Evolutionary conservation across 2,888 invertebrate species (phyloP).

Genomic region (Caenorhabditis japonica): DNA sequence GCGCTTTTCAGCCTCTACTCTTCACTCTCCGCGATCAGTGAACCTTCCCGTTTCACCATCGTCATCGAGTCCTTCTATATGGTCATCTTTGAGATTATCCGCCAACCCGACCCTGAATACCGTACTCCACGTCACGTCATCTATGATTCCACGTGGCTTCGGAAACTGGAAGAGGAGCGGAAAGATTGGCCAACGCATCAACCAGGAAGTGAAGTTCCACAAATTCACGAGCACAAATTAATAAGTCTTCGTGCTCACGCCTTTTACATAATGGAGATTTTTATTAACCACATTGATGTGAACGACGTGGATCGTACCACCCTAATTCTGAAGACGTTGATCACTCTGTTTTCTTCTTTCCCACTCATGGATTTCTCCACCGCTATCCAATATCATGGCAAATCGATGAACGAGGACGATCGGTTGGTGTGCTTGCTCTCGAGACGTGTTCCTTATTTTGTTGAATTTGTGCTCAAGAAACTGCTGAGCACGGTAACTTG

Average conservation of each 20-base stretch:
- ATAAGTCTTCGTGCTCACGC: conserved; percentile 44
- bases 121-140: conserved; percentile 16
- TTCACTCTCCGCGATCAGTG: conserved; percentile 28
- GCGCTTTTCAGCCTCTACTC: conserved; percentile 46
- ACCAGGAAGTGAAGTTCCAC: conserved; percentile 10
- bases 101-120: conserved; percentile 12
- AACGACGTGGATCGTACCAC: conserved; percentile 50
- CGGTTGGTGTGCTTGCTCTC: conserved; percentile 23
- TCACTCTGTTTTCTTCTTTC: conserved; percentile 28
- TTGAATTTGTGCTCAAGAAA: conserved; percentile 24
- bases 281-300: conserved; percentile 58
- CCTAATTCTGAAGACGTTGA: conserved; percentile 25
- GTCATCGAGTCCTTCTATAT: conserved; percentile 19
- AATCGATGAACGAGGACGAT: conserved; percentile 32
- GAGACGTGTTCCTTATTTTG: conserved; percentile 25
- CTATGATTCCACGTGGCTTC: conserved; percentile 25
- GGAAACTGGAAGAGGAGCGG: conserved; percentile 30
- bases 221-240: conserved; percentile 13
- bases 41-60: conserved; percentile 27
- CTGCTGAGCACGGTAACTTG: conserved; percentile 27
- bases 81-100: conserved; percentile 28
- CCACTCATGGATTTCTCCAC: conserved; percentile 39
- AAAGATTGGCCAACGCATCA: conserved; percentile 24
- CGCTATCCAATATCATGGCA: conserved; percentile 12
- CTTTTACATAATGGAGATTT: conserved; percentile 57